Conservation (phyloP, 2,888 invertebrate genomes). For the Sycophila texana region DNA sequence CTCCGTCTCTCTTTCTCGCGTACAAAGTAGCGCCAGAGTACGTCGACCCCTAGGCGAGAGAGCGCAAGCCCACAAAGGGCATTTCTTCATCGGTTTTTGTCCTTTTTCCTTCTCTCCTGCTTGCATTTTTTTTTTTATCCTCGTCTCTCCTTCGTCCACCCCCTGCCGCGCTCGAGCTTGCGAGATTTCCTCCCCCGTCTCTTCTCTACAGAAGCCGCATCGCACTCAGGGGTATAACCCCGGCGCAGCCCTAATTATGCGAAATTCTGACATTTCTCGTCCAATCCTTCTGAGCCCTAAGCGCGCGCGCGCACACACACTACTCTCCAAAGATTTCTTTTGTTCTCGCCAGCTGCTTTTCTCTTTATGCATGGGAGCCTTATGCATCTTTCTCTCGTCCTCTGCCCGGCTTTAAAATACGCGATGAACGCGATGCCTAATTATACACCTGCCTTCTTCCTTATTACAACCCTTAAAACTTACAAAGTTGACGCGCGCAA, state of each 20-base stretch:
- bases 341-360: not conserved
- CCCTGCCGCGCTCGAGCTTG: not conserved
- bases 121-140: conserved; percentile 12
- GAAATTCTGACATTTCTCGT: conserved; percentile 43
- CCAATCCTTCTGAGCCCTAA: conserved; percentile 33
- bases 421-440: conserved; percentile 35
- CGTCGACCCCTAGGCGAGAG: conserved; percentile 48
- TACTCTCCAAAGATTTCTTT: conserved; percentile 5
- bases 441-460: conserved; percentile 21
- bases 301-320: conserved; percentile 10
- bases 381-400: conserved; percentile 8
- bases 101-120: conserved; percentile 17
- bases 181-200: not conserved
- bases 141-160: conserved; percentile 15
- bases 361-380: not conserved
- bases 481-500: conserved; percentile 56
- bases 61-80: conserved; percentile 47
- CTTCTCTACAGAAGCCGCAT: conserved; percentile 5
- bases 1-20: conserved; percentile 29
- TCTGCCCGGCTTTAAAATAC: conserved; percentile 9
- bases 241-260: conserved; percentile 50
- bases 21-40: conserved; percentile 51
- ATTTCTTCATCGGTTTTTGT: conserved; percentile 47
- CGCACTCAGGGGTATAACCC: conserved; percentile 29
- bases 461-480: conserved; percentile 39